A percentile compares a stretch with the other conserved stretches of the same genome.
phyloP scores from a whole-genome alignment of 2,797 vertebrate genomes.

The Brachymystax lenok region DNA sequence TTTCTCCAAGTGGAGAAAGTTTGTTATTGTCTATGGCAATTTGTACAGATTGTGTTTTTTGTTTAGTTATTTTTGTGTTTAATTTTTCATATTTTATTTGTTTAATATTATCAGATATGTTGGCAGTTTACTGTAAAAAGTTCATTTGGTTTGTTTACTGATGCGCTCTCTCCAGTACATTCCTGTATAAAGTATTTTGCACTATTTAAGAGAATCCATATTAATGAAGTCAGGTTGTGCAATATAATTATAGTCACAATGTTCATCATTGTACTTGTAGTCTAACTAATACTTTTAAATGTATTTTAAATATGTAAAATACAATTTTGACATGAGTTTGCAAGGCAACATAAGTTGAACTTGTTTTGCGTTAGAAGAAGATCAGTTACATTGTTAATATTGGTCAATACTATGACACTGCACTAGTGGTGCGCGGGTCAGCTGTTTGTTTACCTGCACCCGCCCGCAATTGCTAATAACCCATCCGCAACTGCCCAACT shows the following conservation, averaged over 20 bases:
- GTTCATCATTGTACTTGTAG: slow-evolving; percentile 92
- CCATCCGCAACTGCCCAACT: too few species aligned
- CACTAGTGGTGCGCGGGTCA: too few species aligned
- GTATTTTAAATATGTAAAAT: slow-evolving; percentile 99
- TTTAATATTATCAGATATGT: slow-evolving; percentile 78
- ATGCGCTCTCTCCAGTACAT: slow-evolving; percentile 85
- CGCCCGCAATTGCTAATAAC: too few species aligned
- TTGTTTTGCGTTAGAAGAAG: slow-evolving; percentile 66
- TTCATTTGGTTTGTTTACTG: slow-evolving; percentile 75
- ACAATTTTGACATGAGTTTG: slow-evolving; percentile 92
- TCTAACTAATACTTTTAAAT: slow-evolving; percentile 94
- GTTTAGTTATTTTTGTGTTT: slow-evolving; percentile 65
- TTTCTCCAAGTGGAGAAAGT: slow-evolving; percentile 86
- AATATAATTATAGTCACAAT: slow-evolving; percentile 91
- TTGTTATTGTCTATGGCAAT: slow-evolving; percentile 92
- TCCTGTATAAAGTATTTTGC: slow-evolving; percentile 98
- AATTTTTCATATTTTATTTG: slow-evolving; percentile 54
- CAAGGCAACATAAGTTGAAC: slow-evolving; percentile 76
- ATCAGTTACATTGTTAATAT: slow-evolving; percentile 65
- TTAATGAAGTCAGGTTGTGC: slow-evolving; percentile 95
- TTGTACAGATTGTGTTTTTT: slow-evolving; percentile 85
- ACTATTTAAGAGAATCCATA: slow-evolving; percentile 92
- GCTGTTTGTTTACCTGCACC: too few species aligned
- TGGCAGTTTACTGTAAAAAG: slow-evolving; percentile 88
- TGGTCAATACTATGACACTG: slow-evolving; percentile 49